These are phyloP conservation scores for Holocentrus rufus DNA, from an alignment of 2,797 vertebrate species.

Conservation along the genomic window DNA sequence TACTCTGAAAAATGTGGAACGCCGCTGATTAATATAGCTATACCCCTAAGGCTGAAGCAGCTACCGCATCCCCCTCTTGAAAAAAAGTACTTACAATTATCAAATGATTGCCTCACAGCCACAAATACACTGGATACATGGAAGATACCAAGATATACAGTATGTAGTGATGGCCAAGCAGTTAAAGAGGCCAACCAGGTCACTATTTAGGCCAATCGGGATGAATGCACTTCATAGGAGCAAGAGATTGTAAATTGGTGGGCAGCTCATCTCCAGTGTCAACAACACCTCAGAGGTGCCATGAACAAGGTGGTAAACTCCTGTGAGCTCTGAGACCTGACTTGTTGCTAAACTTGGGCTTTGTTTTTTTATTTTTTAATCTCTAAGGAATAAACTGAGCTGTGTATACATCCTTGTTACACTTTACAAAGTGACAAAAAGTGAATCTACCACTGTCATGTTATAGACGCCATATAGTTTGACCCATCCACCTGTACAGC, in stretches of 20 bases:
- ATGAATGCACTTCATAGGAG: constrained; percentile 3
- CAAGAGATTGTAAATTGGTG: constrained; percentile 10
- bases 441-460: too few relatives aligned
- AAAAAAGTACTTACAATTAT: constrained; percentile 14
- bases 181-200: constrained; percentile 4
- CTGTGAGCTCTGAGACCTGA: too few relatives aligned
- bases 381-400: not conserved
- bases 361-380: not conserved
- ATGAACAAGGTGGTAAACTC: too few relatives aligned
- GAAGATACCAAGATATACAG: not conserved
- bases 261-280: constrained; percentile 1
- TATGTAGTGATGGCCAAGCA: constrained; percentile 8
- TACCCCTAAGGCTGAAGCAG: constrained; percentile 20
- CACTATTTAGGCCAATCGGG: constrained; percentile 4
- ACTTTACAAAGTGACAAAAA: too few relatives aligned
- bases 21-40: too few relatives aligned
- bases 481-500: too few relatives aligned
- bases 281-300: too few relatives aligned
- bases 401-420: too few relatives aligned
- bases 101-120: constrained; percentile 6
- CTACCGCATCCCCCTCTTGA: constrained; percentile 13
- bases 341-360: too few relatives aligned
- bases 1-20: not conserved
- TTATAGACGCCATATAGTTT: too few relatives aligned
- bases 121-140: constrained; percentile 21